A percentile compares a stretch with the other conserved stretches of the same genome.
Conservation (phyloP, 2,113 vertebrate species). For the Balaeniceps rex region DNA sequence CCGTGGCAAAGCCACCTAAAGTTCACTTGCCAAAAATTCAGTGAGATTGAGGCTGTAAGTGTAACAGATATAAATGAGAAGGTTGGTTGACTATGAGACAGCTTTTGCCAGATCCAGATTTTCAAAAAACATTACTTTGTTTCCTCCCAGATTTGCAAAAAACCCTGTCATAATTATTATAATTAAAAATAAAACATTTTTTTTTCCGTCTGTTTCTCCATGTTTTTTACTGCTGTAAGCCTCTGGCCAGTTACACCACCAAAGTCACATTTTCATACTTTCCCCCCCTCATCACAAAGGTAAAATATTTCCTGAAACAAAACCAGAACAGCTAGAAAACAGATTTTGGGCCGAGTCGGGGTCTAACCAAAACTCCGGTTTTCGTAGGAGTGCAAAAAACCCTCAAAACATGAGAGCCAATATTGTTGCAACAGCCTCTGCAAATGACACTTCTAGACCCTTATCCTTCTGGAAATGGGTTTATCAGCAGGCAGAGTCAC, state of each 20-base stretch:
- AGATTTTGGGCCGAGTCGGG: neutral
- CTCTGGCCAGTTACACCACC: neutral
- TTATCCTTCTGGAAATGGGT: neutral
- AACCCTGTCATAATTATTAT: neutral
- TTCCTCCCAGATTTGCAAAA: neutral
- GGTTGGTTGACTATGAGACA: neutral
- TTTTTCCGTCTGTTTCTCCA: neutral
- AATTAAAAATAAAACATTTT: neutral
- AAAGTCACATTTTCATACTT: accelerated
- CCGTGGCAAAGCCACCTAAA: accelerated
- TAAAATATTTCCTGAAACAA: neutral
- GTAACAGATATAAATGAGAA: neutral
- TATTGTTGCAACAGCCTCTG: neutral
- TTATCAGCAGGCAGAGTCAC: neutral
- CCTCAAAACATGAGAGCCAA: neutral
- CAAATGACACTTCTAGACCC: neutral
- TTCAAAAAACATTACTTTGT: neutral
- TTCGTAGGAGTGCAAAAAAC: neutral
- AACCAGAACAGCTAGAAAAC: neutral
- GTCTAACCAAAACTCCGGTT: neutral
- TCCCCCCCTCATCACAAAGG: neutral
- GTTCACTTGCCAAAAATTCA: neutral
- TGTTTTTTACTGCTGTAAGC: neutral
- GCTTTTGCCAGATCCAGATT: neutral
- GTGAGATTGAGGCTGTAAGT: neutral